Conservation (phyloP, 2,113 vertebrate genomes). For the Sorex fumeus region DNA sequence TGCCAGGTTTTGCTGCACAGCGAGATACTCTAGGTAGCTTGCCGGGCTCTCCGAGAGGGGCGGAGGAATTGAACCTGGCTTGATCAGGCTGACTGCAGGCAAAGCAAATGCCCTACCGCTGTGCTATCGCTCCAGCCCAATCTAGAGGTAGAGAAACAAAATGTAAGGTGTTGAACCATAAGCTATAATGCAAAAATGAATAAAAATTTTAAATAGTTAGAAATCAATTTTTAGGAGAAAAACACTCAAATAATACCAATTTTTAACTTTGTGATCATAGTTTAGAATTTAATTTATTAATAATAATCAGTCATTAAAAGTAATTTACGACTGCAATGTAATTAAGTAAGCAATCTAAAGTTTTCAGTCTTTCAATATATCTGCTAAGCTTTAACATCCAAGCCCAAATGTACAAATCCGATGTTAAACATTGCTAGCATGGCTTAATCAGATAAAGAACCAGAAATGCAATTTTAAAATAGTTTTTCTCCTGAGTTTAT, state of each 20-base stretch:
- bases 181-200: background rate
- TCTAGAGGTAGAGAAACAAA: background rate
- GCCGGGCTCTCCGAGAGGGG: too few relatives aligned
- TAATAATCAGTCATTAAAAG: background rate
- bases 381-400: background rate
- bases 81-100: too few relatives aligned
- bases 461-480: background rate
- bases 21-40: too few relatives aligned
- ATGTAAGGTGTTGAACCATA: background rate
- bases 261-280: background rate
- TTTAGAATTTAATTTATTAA: constrained; percentile 14
- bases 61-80: too few relatives aligned
- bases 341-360: background rate
- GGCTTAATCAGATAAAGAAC: background rate
- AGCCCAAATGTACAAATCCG: background rate
- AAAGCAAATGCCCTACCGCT: too few relatives aligned
- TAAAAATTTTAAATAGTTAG: background rate
- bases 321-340: background rate
- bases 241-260: background rate
- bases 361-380: background rate
- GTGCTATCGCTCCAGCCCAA: too few relatives aligned
- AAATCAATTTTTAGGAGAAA: background rate
- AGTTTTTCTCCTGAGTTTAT: background rate
- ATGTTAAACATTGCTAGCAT: constrained; percentile 15
- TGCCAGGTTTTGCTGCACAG: too few relatives aligned